These are phyloP conservation scores for Melanotaenia boesemani DNA, from an alignment of 2,797 vertebrate species.

Conservation along the genomic window DNA sequence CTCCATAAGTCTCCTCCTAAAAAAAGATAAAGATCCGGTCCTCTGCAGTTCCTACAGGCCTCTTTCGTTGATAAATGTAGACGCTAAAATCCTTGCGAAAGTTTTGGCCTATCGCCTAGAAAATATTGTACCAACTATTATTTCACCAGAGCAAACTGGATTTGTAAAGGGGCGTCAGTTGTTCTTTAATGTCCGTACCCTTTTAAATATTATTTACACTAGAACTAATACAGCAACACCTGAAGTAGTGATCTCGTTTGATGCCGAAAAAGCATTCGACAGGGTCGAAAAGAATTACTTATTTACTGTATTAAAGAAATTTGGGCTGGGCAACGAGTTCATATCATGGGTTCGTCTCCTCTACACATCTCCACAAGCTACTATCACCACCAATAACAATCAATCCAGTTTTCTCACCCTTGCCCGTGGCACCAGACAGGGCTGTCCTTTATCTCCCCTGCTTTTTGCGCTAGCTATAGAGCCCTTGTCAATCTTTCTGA, in stretches of 20 bases:
- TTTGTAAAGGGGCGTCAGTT: background rate
- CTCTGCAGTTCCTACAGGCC: conserved; percentile 13
- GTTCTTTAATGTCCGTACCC: background rate
- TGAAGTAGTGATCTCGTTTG: background rate
- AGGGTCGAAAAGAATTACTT: background rate
- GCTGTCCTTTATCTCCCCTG: background rate
- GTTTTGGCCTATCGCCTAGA: background rate
- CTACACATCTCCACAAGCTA: background rate
- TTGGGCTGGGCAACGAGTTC: background rate
- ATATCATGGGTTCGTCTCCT: conserved; percentile 1
- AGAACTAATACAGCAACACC: background rate
- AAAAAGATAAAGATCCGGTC: background rate
- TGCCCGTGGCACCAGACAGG: background rate
- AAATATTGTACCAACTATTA: background rate
- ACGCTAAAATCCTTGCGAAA: conserved; percentile 3
- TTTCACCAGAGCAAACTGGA: background rate
- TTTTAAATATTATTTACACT: background rate
- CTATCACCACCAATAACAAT: background rate
- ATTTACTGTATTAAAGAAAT: background rate
- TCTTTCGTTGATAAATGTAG: conserved; percentile 1
- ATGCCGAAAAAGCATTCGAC: background rate
- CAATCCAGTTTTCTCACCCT: background rate
- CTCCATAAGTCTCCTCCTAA: too few relatives aligned
- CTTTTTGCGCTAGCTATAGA: too few relatives aligned
- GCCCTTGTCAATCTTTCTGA: background rate